A percentile compares a stretch with the other conserved stretches of the same genome.
Evolutionary conservation across 2,888 invertebrate species (phyloP).

Genomic region (Drepana falcataria): DNA sequence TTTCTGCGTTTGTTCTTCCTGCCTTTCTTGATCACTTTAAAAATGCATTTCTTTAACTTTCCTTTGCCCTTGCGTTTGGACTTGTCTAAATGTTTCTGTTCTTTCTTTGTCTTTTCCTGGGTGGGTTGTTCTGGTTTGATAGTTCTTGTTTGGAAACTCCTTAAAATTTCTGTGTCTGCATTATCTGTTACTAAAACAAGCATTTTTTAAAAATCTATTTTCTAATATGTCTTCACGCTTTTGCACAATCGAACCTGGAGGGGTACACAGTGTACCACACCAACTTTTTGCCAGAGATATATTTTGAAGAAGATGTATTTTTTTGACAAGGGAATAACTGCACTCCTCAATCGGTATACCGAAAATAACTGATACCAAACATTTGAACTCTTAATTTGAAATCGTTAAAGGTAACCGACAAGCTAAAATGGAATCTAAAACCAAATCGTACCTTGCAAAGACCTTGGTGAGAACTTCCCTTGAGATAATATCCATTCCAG

Average conservation of each 20-base stretch:
- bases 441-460: slow-evolving; percentile 42
- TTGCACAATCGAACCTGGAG: too few relatives aligned
- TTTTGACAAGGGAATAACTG: too few relatives aligned
- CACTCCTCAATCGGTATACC: too few relatives aligned
- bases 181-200: too few relatives aligned
- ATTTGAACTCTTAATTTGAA: too few relatives aligned
- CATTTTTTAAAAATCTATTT: too few relatives aligned
- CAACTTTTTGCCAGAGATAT: too few relatives aligned
- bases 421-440: not conserved
- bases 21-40: slow-evolving; percentile 49
- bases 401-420: too few relatives aligned
- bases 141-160: slow-evolving; percentile 19
- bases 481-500: slow-evolving; percentile 50
- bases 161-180: not conserved
- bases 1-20: slow-evolving; percentile 26
- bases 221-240: too few relatives aligned
- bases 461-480: slow-evolving; percentile 40
- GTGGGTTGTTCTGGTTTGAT: slow-evolving; percentile 10
- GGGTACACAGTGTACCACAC: too few relatives aligned
- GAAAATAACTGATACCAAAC: too few relatives aligned
- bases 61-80: slow-evolving; percentile 36
- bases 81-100: slow-evolving; percentile 17
- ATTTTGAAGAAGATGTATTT: too few relatives aligned
- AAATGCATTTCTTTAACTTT: slow-evolving; percentile 53
- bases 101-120: slow-evolving; percentile 19